Base-by-base conservation (phyloP, 2,113 vertebrate genomes). In the Pandion haliaetus region DNA sequence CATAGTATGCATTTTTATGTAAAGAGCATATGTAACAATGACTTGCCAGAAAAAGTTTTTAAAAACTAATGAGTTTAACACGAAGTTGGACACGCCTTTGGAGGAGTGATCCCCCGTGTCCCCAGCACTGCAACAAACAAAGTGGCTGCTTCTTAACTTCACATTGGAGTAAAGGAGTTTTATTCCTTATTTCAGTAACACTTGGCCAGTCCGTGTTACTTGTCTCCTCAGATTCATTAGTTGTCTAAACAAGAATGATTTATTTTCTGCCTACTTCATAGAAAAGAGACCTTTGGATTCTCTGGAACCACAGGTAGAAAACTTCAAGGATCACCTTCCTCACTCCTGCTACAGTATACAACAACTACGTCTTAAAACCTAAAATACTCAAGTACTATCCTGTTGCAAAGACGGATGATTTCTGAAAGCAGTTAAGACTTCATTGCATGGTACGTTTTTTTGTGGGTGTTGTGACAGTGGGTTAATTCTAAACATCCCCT, bases 381-480 rank as follows among this genome's bases (percentile, higher is more conserved):
- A 82, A 58, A 29, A 49, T 21, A 77, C 24, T 88, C 21, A n/a
- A 47, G 59, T 40, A 58, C 13, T 32, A 49, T 15, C 4, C 20
- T 65, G 15, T 38, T 69, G 72, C 36, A 83, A 93, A 91, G 42
- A 91, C 19, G 55, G 42, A 50, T 34, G 5, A 65, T 47, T 91
- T 70, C 40, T 52, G 28, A 15, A 73, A 91, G 31, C 19, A 52
- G 6, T 36, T 42, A 45, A 34, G 20, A 47, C 8, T 72, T 78
- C 10, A 10, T 5, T 61, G 40, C 54, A 84, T 16, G 10, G 19
- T 11, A 91, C 86, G 44, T 2, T 55, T 83, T 82, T 94, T 44
- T 38, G 8, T 0, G 1, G 10, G 4, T 44, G n/a, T n/a, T n/a
- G n/a, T n/a, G n/a, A n/a, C n/a, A n/a, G 8, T 0, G 1, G 10